Evolutionary conservation across 2,113 vertebrate genomes (phyloP).

Genomic region (Ramphastos sulfuratus): DNA sequence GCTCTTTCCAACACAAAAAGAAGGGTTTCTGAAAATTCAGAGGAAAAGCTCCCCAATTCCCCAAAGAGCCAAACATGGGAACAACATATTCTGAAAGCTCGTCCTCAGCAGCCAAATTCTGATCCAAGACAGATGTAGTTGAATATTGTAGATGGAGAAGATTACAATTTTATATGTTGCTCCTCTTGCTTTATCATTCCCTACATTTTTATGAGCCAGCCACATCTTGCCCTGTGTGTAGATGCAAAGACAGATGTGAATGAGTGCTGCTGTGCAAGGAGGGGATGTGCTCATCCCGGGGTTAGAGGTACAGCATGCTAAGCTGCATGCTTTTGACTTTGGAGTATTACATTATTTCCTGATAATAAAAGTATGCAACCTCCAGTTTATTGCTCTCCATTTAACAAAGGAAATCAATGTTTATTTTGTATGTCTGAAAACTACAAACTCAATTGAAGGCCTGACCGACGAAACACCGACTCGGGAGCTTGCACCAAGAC

Average conservation of each 20-base stretch:
- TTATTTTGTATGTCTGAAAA: constrained; percentile 47
- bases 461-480: neutral
- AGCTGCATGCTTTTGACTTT: neutral
- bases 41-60: constrained; percentile 19
- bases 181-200: constrained; percentile 42
- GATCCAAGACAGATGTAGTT: constrained; percentile 61
- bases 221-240: neutral
- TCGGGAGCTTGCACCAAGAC: neutral
- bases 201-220: constrained; percentile 39
- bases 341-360: constrained; percentile 9
- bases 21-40: constrained; percentile 2
- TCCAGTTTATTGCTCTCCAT: constrained; percentile 30
- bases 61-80: constrained; percentile 36
- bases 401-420: constrained; percentile 50
- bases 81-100: constrained; percentile 44
- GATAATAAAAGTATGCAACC: constrained; percentile 21
- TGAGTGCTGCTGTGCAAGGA: neutral
- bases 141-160: constrained; percentile 15
- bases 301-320: neutral
- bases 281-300: neutral
- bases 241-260: neutral
- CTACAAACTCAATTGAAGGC: constrained; percentile 46
- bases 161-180: constrained; percentile 1
- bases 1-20: neutral
- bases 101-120: constrained; percentile 57